A percentile compares a stretch with the other conserved stretches of the same genome.
Conservation (phyloP, 2,888 invertebrate species). For the Caenorhabditis sp. region DNA sequence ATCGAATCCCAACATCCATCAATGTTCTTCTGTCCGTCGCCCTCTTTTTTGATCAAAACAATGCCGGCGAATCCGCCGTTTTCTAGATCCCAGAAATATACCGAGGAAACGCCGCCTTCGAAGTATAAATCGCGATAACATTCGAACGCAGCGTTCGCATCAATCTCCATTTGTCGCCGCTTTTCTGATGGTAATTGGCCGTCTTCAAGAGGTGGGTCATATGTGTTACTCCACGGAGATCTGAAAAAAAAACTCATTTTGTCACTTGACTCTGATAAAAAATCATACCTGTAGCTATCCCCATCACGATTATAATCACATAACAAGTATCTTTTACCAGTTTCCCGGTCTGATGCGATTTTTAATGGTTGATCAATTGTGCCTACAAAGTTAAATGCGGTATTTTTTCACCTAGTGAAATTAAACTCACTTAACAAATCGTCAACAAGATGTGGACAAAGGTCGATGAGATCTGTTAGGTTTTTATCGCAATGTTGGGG, state of each 20-base stretch:
- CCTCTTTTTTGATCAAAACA: conserved; percentile 94
- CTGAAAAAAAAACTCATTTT: conserved; percentile 72
- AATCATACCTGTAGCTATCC: conserved; percentile 85
- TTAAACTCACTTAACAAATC: conserved; percentile 45
- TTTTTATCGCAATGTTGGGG: conserved; percentile 99
- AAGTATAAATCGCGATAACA: conserved; percentile 89
- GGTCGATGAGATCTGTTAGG: conserved; percentile 93
- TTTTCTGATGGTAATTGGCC: conserved; percentile 97
- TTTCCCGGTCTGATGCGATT: conserved; percentile 88
- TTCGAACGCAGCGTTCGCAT: conserved; percentile 97
- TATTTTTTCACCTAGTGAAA: neutral
- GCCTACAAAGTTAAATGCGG: conserved; percentile 22
- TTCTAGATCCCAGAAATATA: conserved; percentile 98
- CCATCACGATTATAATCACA: conserved; percentile 99
- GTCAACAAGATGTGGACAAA: conserved; percentile 73
- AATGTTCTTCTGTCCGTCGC: conserved; percentile 96
- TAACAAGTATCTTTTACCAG: conserved; percentile 93
- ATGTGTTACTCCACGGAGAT: conserved; percentile 98
- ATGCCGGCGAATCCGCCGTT: conserved; percentile 94
- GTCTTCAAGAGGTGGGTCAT: conserved; percentile 96
- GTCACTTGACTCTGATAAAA: too few species aligned
- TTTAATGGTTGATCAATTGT: conserved; percentile 94
- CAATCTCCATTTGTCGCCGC: conserved; percentile 91
- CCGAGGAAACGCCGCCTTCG: conserved; percentile 98
- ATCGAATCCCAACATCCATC: conserved; percentile 99